Evolutionary conservation across 2,888 invertebrate genomes (phyloP).

Genomic region (Argyra leucocephala): DNA sequence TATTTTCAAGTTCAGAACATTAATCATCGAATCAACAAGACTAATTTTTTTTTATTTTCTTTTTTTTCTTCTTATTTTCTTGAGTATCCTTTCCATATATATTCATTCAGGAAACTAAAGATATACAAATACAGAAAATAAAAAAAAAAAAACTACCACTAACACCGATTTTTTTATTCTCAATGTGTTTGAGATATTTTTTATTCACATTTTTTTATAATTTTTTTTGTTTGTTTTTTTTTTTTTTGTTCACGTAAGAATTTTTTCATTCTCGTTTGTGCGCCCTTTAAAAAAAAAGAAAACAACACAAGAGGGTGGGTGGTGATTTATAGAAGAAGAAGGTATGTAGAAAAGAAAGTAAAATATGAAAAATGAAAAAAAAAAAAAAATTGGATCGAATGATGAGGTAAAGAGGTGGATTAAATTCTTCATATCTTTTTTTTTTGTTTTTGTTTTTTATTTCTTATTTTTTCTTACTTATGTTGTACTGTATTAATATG

Average conservation of each 20-base stretch:
- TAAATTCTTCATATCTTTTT: not conserved
- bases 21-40: no score
- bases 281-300: not conserved
- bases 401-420: not conserved
- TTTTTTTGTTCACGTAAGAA: not conserved
- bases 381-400: not conserved
- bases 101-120: not conserved
- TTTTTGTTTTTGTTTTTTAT: not conserved
- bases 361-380: not conserved
- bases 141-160: conserved; percentile 6
- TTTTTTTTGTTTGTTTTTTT: not conserved
- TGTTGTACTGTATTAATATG: not conserved
- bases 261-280: not conserved
- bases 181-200: conserved; percentile 3
- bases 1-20: no score
- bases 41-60: no score
- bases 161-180: conserved; percentile 6
- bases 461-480: not conserved
- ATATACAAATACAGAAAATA: not conserved
- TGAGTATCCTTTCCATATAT: no score
- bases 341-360: no score
- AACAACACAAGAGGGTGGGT: not conserved
- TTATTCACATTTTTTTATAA: not conserved
- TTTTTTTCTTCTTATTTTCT: no score
- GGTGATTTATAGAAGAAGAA: not conserved